A percentile compares a stretch with the other conserved stretches of the same genome.
These are phyloP conservation scores for Sinocyclocheilus grahami DNA, from an alignment of 2,113 vertebrate genomes.

Conservation along the genomic window DNA sequence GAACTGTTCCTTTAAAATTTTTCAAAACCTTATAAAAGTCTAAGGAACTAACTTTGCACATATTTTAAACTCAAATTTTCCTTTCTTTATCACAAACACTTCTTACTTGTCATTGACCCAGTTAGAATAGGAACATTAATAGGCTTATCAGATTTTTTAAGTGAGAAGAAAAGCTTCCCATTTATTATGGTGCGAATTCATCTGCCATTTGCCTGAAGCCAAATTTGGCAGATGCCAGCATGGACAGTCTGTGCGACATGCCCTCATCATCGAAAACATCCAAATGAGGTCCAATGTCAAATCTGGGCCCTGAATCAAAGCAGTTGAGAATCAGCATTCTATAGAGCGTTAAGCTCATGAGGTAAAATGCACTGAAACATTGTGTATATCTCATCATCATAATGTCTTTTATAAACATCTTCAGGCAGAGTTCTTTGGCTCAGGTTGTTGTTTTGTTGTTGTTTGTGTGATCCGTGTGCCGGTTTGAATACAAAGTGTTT, in stretches of 20 bases:
- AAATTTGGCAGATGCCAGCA: not conserved
- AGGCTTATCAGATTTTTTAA: not conserved
- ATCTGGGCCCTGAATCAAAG: not conserved
- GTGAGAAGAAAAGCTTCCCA: not conserved
- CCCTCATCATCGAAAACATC: not conserved
- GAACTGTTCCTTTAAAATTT: no score
- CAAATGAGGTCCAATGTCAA: not conserved
- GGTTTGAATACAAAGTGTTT: constrained; percentile 63
- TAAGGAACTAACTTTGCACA: no score
- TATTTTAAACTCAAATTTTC: no score
- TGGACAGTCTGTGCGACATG: not conserved
- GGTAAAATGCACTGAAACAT: not conserved
- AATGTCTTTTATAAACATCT: constrained; percentile 9
- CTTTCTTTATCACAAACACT: no score
- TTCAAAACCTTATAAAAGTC: no score
- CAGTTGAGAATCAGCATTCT: not conserved
- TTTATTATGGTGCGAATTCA: not conserved
- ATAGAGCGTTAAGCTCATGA: no score
- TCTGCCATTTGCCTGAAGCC: not conserved
- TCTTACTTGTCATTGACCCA: no score
- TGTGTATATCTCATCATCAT: not conserved
- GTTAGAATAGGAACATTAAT: not conserved
- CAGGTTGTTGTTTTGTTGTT: constrained; percentile 20
- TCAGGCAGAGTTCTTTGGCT: constrained; percentile 18
- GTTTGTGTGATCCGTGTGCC: constrained; percentile 59